A percentile compares a stretch with the other conserved stretches of the same genome.
Conservation (phyloP, 2,797 vertebrate species). For the Zenarchopterus dispar region DNA sequence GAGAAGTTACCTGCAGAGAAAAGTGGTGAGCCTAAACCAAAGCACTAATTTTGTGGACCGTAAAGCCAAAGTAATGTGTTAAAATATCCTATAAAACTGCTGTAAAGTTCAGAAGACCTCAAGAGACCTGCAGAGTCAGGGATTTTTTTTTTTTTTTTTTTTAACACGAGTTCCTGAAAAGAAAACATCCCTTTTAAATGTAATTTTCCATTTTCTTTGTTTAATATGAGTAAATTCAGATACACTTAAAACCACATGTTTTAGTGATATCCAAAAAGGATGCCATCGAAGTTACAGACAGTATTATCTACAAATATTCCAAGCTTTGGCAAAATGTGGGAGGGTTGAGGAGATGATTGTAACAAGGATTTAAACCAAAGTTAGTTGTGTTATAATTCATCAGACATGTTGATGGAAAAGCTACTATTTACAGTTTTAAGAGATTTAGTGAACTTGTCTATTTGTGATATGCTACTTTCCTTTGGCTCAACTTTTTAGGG, state of each 20-base stretch:
- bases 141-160: neutral
- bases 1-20: conserved; percentile 5
- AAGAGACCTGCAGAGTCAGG: neutral
- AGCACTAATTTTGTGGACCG: conserved; percentile 14
- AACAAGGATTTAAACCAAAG: too few relatives aligned
- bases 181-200: neutral
- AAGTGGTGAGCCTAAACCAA: conserved; percentile 10
- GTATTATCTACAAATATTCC: too few relatives aligned
- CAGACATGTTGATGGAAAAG: too few relatives aligned
- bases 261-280: neutral
- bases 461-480: neutral
- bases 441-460: neutral
- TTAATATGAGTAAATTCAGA: conserved; percentile 8
- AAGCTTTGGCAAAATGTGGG: too few relatives aligned
- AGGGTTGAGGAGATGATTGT: too few relatives aligned
- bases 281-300: neutral
- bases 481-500: neutral
- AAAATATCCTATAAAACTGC: conserved; percentile 3
- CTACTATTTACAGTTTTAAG: neutral
- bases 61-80: conserved; percentile 26
- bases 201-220: neutral
- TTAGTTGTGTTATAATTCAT: too few relatives aligned
- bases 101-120: conserved; percentile 10
- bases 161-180: neutral
- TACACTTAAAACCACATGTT: neutral